Conservation (phyloP, 2,113 vertebrate species). For the Vidua chalybeata region DNA sequence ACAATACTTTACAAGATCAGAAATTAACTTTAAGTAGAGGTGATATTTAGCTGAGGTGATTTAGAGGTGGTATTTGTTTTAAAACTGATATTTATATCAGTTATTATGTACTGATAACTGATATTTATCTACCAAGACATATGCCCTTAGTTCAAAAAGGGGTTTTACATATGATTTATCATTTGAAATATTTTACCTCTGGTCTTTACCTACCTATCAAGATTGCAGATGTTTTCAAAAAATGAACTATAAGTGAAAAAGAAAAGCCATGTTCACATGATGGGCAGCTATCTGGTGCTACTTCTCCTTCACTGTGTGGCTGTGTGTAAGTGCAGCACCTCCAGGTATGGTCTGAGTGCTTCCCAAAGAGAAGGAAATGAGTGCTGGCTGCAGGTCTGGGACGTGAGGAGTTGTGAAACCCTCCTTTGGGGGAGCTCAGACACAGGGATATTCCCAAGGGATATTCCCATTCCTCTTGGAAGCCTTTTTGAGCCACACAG, state of each 20-base stretch:
- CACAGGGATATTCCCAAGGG: not conserved
- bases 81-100: not conserved
- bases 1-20: not conserved
- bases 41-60: not conserved
- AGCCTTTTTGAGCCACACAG: not conserved
- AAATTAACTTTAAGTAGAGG: not conserved
- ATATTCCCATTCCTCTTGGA: not conserved
- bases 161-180: not conserved
- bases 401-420: not conserved
- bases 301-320: not conserved
- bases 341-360: not conserved
- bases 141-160: not conserved
- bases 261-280: rapidly evolving
- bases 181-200: not conserved
- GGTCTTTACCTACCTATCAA: not conserved
- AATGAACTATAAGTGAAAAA: not conserved
- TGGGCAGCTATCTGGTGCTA: not conserved
- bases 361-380: not conserved
- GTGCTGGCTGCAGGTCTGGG: not conserved
- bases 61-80: not conserved
- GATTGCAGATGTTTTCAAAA: not conserved
- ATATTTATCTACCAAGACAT: not conserved
- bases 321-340: not conserved
- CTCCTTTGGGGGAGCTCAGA: not conserved
- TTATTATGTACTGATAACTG: not conserved